These are phyloP conservation scores for Eupithecia subumbrata DNA, from an alignment of 2,888 invertebrate species.

Conservation along the genomic window DNA sequence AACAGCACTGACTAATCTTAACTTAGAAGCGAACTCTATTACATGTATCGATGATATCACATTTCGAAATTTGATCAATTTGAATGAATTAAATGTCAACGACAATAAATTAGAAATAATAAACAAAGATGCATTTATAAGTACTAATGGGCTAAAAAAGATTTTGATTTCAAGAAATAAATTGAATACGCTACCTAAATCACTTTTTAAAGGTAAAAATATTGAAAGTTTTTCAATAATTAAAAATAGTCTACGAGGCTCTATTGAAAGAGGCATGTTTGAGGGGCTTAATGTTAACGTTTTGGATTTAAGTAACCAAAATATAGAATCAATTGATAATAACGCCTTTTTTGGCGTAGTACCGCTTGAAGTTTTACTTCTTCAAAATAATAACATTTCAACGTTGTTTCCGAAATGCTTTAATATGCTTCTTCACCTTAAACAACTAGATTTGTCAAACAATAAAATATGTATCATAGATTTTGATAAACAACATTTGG, in stretches of 20 bases:
- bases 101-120: slow-evolving; percentile 55
- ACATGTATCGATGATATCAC: slow-evolving; percentile 48
- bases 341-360: slow-evolving; percentile 61
- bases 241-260: slow-evolving; percentile 58
- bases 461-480: slow-evolving; percentile 60
- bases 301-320: slow-evolving; percentile 62
- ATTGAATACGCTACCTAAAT: slow-evolving; percentile 55
- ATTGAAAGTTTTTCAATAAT: slow-evolving; percentile 55
- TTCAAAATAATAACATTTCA: slow-evolving; percentile 62
- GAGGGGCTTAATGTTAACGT: slow-evolving; percentile 57
- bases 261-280: slow-evolving; percentile 60
- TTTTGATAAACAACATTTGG: slow-evolving; percentile 59
- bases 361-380: slow-evolving; percentile 50
- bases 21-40: slow-evolving; percentile 60
- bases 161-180: slow-evolving; percentile 63
- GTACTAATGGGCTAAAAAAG: slow-evolving; percentile 43
- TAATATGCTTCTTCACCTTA: slow-evolving; percentile 50
- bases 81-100: slow-evolving; percentile 55
- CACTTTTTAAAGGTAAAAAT: slow-evolving; percentile 60
- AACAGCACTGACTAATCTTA: slow-evolving; percentile 49
- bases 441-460: slow-evolving; percentile 60
- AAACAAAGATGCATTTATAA: slow-evolving; percentile 52
- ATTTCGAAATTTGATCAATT: slow-evolving; percentile 49
- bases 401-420: slow-evolving; percentile 57
- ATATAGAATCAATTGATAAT: slow-evolving; percentile 57